These are phyloP conservation scores for Ethmia dodecea DNA, from an alignment of 2,888 invertebrate species.

Conservation along the genomic window DNA sequence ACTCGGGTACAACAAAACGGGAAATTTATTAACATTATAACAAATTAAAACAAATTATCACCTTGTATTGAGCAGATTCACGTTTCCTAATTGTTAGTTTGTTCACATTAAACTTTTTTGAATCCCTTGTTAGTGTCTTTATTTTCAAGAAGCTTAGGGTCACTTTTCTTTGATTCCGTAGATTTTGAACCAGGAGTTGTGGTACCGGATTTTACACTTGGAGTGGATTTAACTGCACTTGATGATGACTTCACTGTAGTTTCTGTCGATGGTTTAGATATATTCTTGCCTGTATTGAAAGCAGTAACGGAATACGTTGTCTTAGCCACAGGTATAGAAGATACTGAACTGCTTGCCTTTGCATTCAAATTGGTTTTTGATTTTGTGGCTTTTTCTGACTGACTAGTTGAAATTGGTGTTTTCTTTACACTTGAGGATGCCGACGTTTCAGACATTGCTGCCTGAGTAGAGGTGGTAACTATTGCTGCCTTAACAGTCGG, in stretches of 20 bases:
- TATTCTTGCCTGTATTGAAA: no score
- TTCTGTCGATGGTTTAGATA: background rate
- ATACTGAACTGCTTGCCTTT: no score
- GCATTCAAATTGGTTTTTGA: no score
- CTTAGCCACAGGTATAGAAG: background rate
- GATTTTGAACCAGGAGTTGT: conserved; percentile 19
- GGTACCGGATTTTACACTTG: background rate
- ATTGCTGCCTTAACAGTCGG: conserved; percentile 1
- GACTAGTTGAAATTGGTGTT: conserved; percentile 1
- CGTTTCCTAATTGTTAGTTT: conserved; percentile 26
- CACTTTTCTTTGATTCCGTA: conserved; percentile 4
- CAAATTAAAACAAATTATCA: conserved; percentile 30
- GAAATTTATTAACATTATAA: no score
- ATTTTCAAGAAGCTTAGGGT: conserved; percentile 15
- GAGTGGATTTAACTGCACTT: background rate
- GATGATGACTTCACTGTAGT: background rate
- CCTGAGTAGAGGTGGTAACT: background rate
- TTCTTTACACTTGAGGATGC: conserved; percentile 1
- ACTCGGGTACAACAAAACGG: no score
- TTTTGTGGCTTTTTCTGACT: no score
- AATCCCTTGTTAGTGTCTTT: conserved; percentile 26
- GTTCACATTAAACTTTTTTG: conserved; percentile 3
- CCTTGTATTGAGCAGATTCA: conserved; percentile 44
- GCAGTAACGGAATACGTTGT: background rate
- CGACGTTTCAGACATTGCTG: background rate